Evolutionary conservation across 2,888 invertebrate species (phyloP).

Genomic region (Mimas tiliae): DNA sequence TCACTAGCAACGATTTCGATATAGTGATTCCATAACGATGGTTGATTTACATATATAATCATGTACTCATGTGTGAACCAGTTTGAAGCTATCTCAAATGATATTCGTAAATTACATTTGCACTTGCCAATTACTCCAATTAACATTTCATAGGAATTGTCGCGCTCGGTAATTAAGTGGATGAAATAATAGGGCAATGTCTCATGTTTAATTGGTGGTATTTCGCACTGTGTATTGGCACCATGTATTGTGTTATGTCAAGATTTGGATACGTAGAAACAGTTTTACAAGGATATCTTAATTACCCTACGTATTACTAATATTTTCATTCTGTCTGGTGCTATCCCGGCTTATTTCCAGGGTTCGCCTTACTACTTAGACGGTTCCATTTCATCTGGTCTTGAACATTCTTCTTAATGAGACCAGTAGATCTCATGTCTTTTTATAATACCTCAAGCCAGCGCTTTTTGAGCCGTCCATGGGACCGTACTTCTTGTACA

Average conservation of each 20-base stretch:
- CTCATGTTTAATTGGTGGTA: slow-evolving; percentile 14
- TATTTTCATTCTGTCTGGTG: too few species aligned
- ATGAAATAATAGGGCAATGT: slow-evolving; percentile 25
- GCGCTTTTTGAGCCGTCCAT: too few species aligned
- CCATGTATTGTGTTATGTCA: neutral
- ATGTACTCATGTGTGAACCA: slow-evolving; percentile 1
- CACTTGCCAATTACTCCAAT: slow-evolving; percentile 48
- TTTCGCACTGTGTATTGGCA: slow-evolving; percentile 2
- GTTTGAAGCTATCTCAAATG: slow-evolving; percentile 26
- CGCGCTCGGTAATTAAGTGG: slow-evolving; percentile 17
- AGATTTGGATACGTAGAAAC: neutral
- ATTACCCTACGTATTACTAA: neutral
- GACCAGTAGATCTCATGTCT: too few species aligned
- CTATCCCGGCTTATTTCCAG: too few species aligned
- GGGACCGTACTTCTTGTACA: too few species aligned
- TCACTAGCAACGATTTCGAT: neutral
- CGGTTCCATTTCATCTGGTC: too few species aligned
- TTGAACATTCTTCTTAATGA: too few species aligned
- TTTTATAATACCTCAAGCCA: too few species aligned
- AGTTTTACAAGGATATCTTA: neutral
- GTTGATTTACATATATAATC: neutral
- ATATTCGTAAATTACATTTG: slow-evolving; percentile 39
- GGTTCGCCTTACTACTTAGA: too few species aligned
- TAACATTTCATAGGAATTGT: slow-evolving; percentile 46
- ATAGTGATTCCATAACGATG: neutral